Base-by-base conservation (phyloP, 2,113 vertebrate species). In the Pagrus major region DNA sequence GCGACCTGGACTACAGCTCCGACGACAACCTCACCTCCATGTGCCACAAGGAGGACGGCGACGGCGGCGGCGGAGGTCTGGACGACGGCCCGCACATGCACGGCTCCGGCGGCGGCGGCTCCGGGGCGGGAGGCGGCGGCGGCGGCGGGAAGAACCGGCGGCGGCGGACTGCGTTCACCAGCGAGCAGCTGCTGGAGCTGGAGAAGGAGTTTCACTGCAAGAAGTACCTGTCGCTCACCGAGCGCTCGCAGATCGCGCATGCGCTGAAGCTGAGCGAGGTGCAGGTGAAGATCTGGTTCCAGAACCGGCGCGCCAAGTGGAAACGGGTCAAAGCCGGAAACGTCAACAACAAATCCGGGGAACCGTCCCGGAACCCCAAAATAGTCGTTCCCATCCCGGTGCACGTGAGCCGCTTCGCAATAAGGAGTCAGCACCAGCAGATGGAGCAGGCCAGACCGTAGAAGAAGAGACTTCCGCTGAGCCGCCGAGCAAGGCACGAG, bases 251-350 rank as follows among this genome's bases (percentile, higher is more conserved):
- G 96, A 99, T 99, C 78, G 98, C 98, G 6, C 98, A 99, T 6
- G 97, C 98, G 37, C 96, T 99, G 84, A 98, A 99, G 81, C 96
- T 99, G 87, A 99, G 98, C 93, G 98, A 99, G 89, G 98, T 99
- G 71, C 98, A 99, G 93, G 98, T 99, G 78, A 99, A 99, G 93
- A 99, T 99, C 95, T 99, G 98, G 98, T 99, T 99, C 94, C 98
- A 99, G 96, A 99, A 99, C 95, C 94, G 98, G 31, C 91, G 98
- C 37, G 98, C 98, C 42, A 99, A 99, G 86, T 99, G 98, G 98
- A 99, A 99, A 93, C 96, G 98, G 29, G 98, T 99, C 74, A 99
- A 99, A 66, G 98, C 98, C 0, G 98, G 98, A 21, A 99, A 99
- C 47, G 98, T 97, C 76, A 99, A 97, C 93, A 98, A 97, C 94